These are phyloP conservation scores for Perizoma flavofasciatum DNA, from an alignment of 2,888 invertebrate species.

Conservation along the genomic window DNA sequence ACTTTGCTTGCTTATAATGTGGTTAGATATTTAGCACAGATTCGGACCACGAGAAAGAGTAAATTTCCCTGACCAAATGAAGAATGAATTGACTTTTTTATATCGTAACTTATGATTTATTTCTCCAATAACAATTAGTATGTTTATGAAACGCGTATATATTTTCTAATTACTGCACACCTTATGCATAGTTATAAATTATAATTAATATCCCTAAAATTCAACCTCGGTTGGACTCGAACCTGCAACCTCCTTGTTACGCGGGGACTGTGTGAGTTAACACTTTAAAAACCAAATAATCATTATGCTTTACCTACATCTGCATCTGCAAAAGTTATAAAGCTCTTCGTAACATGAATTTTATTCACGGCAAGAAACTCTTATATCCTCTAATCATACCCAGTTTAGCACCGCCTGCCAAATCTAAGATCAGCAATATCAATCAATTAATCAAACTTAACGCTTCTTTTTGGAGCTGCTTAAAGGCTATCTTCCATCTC, in stretches of 20 bases:
- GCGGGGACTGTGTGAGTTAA: too few species aligned
- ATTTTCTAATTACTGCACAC: too few species aligned
- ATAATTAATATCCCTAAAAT: too few species aligned
- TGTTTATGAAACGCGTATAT: too few species aligned
- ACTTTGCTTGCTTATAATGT: constrained; percentile 11
- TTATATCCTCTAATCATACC: background rate
- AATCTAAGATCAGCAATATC: constrained; percentile 18
- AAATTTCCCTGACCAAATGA: background rate
- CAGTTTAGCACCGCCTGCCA: constrained; percentile 7
- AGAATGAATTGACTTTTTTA: background rate
- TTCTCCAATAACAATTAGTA: too few species aligned
- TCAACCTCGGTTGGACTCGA: background rate
- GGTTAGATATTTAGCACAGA: constrained; percentile 9
- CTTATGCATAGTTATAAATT: too few species aligned
- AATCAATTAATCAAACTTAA: constrained; percentile 36
- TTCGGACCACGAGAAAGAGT: constrained; percentile 1
- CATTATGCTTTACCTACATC: too few species aligned
- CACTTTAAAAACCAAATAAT: too few species aligned
- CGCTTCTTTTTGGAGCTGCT: constrained; percentile 27
- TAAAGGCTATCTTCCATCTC: constrained; percentile 37
- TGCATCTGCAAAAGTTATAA: too few species aligned
- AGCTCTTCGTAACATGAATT: background rate
- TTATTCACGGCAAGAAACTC: background rate
- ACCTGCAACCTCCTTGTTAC: too few species aligned
- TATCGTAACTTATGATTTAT: too few species aligned